Evolutionary conservation across 2,113 vertebrate species (phyloP).

Genomic region (Anhinga anhinga): DNA sequence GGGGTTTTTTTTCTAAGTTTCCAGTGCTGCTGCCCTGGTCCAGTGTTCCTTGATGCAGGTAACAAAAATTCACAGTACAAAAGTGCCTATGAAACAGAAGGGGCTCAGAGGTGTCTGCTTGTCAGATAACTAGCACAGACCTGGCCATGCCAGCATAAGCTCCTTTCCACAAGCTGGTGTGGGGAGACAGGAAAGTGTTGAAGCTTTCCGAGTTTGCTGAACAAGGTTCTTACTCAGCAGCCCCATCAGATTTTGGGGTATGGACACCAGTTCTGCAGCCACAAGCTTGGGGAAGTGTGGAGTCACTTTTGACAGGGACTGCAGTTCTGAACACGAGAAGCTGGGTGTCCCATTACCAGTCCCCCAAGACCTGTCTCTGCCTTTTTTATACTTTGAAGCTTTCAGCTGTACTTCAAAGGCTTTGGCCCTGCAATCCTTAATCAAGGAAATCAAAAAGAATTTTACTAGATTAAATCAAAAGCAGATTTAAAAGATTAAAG

Average conservation of each 20-base stretch:
- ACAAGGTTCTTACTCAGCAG: not conserved
- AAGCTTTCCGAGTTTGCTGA: not conserved
- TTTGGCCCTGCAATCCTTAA: conserved; percentile 1
- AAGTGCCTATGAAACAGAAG: not conserved
- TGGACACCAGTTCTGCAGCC: not conserved
- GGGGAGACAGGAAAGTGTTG: not conserved
- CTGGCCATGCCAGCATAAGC: not conserved
- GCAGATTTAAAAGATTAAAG: conserved; percentile 38
- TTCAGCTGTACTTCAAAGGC: conserved; percentile 19
- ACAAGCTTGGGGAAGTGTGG: not conserved
- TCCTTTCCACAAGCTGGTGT: not conserved
- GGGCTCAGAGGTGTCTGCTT: not conserved
- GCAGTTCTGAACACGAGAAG: not conserved
- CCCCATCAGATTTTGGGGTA: not conserved
- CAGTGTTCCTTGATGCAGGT: not conserved
- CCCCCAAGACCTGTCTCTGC: not conserved
- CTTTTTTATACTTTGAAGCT: not conserved
- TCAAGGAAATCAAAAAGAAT: conserved; percentile 41
- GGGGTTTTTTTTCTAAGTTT: not conserved
- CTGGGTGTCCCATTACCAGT: not conserved
- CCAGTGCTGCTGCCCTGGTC: not conserved
- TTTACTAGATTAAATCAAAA: conserved; percentile 40
- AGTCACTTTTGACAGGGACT: not conserved
- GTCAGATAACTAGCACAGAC: not conserved
- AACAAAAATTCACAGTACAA: not conserved